Percentiles rank a stretch among this genome's conserved stretches.
Evolutionary conservation across 2,888 invertebrate species (phyloP).

Genomic region (Trissolcus japonicus): DNA sequence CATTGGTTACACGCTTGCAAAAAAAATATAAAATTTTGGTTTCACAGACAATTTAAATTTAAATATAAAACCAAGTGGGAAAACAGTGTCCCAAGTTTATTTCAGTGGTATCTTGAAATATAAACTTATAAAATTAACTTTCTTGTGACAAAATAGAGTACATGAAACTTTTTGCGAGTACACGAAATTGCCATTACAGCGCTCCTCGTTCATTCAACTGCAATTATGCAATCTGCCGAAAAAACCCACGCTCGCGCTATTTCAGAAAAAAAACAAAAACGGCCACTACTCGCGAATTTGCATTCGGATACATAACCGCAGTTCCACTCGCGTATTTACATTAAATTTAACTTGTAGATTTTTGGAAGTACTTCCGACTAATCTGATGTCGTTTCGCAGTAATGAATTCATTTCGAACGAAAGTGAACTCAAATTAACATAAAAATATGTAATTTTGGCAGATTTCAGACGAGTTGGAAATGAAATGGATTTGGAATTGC

Average conservation of each 20-base stretch:
- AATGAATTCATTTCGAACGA: conserved; percentile 39
- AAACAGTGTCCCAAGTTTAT: too few relatives aligned
- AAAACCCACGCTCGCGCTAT: conserved; percentile 18
- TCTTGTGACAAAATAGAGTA: background rate
- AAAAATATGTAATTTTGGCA: conserved; percentile 20
- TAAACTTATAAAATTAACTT: too few relatives aligned
- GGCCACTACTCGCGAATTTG: conserved; percentile 6
- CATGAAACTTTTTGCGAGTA: background rate
- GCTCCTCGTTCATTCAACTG: conserved; percentile 2
- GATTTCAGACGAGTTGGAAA: too few relatives aligned
- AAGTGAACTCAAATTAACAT: conserved; percentile 26
- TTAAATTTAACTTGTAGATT: conserved; percentile 42
- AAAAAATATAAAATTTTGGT: too few relatives aligned
- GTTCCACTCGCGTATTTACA: conserved; percentile 21
- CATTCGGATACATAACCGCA: conserved; percentile 35
- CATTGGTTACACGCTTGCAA: too few relatives aligned
- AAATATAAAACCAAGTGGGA: too few relatives aligned
- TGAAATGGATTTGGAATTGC: too few relatives aligned
- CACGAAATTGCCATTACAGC: background rate
- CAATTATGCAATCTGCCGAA: conserved; percentile 15
- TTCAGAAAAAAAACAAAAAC: conserved; percentile 10
- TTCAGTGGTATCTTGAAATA: too few relatives aligned
- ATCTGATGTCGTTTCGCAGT: conserved; percentile 27
- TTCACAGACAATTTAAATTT: too few relatives aligned
- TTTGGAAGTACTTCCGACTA: conserved; percentile 22